Evolutionary conservation across 2,888 invertebrate genomes (phyloP), one percentile per base, ranked within the genome.

Genomic region (Noctua comes): DNA sequence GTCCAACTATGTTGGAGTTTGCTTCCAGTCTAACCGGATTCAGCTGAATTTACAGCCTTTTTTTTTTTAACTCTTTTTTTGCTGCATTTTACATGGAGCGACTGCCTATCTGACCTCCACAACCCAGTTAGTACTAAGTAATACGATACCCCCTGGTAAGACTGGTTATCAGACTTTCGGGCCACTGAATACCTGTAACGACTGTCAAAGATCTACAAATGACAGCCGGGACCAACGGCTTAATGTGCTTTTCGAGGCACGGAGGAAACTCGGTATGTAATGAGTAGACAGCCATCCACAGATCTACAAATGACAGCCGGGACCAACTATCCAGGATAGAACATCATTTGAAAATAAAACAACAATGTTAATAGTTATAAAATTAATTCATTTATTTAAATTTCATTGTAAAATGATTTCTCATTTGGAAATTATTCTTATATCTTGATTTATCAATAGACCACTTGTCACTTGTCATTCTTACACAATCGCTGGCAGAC

Each of bases 321-420:
- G 16, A 27, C 57, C n/a, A n/a, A n/a, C 1, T 13, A 24, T 36
- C 40, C 21, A 43, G 27, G n/a, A n/a, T 3, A 24, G 2, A n/a
- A 27, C 6, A 40, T 11, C 18, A 48, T 5, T 46, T 27, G 11
- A 48, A 68, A 90, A 86, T 87, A 86, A 89, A 86, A 83, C 87
- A 86, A 77, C 59, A 24, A 48, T 48, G 0, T 66, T 77, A 86
- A 87, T 92, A 84, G 78, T 83, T 93, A 93, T 90, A 94, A 94
- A 94, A 94, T 94, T 94, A 94, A 89, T 94, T 93, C 89, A 93
- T 95, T 95, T 94, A 95, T 93, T 94, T 94, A 93, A 94, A 93
- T 92, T 94, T 93, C 90, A 93, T 93, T 92, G 92, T 93, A 93
- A 92, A 93, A 92, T 91, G 90, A 90, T 89, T 87, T 88, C 90